Evolutionary conservation across 2,888 invertebrate species (phyloP).

Genomic region (Hemaris fuciformis): DNA sequence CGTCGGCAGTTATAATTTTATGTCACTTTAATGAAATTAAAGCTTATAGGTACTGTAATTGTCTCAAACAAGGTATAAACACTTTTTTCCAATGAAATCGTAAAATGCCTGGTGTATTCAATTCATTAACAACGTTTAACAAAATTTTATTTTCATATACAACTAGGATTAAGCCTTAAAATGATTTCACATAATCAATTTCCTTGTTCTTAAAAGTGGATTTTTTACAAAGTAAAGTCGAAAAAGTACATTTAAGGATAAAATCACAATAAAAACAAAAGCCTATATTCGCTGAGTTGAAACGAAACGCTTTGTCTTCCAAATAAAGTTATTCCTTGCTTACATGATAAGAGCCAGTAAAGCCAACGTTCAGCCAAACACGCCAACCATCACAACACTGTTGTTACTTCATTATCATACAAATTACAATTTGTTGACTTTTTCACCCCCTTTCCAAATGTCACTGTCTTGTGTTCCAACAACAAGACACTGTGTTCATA

Average conservation of each 20-base stretch:
- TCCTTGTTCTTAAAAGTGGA: too few relatives aligned
- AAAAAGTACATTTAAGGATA: slow-evolving; percentile 17
- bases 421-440: slow-evolving; percentile 70
- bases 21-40: too few relatives aligned
- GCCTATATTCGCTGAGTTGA: neutral
- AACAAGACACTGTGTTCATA: neutral
- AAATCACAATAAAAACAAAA: slow-evolving; percentile 15
- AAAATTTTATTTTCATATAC: too few relatives aligned
- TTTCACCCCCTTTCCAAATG: slow-evolving; percentile 41
- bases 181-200: too few relatives aligned
- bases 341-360: slow-evolving; percentile 28
- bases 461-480: slow-evolving; percentile 16
- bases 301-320: slow-evolving; percentile 1
- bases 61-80: too few relatives aligned
- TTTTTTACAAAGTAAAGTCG: neutral
- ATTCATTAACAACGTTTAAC: too few relatives aligned
- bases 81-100: too few relatives aligned
- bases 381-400: slow-evolving; percentile 38
- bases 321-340: slow-evolving; percentile 33
- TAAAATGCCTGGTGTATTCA: too few relatives aligned
- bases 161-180: too few relatives aligned
- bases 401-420: slow-evolving; percentile 68
- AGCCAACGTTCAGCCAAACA: slow-evolving; percentile 26
- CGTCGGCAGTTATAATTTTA: too few relatives aligned
- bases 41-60: too few relatives aligned